Base-by-base conservation (phyloP, 64 coral and sea anemone genomes). In the Hydrozoanthus tunicans region DNA sequence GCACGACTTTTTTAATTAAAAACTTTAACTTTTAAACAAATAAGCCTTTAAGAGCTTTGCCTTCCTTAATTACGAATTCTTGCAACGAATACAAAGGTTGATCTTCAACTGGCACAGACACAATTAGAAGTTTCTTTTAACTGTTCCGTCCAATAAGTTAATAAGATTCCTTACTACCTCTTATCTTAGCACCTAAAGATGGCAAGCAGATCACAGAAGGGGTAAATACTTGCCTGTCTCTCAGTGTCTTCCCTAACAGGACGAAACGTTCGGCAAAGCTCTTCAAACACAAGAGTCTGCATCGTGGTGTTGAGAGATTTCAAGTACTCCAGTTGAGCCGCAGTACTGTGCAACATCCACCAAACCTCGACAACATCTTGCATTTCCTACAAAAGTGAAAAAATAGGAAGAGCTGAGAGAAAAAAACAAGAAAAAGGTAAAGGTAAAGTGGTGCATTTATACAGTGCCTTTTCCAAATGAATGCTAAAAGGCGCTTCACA, bases 301-400 rank as follows among this genome's bases (percentile, higher is more conserved):
- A 97, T 54, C 3, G 92, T 97, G 12, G 70, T 91, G 55, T 97
- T 97, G 4, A 97, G 74, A 43, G 77, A 89, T 12, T 83, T 61
- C 17, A 94, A 61, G 74, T 97, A 97, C 61, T 97, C 95, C 43
- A 97, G 63, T 72, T 91, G 75, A 11, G 89, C 90, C 23, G 95
- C 92, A 13, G 85, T 77, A 53, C 95, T 90, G 82, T 97, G 92
- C 57, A 94, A 5, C 95, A 97, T 97, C 79, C 89, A 85, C 95
- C 95, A 97, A 5, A 83, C 92, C 9, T 92, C 92, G 11, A 93
- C 82, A 3, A 94, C 55, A 60, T 86, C 78, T 9, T 76, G 79
- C 24, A 58, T 4, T 56, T 94, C 89, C 93, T 94, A 78, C 59
- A 9, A n/a, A 55, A 25, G 52, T 14, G 54, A 57, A 56, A 17